Base-by-base conservation (phyloP, 2,113 vertebrate species). In the Mugil cephalus region DNA sequence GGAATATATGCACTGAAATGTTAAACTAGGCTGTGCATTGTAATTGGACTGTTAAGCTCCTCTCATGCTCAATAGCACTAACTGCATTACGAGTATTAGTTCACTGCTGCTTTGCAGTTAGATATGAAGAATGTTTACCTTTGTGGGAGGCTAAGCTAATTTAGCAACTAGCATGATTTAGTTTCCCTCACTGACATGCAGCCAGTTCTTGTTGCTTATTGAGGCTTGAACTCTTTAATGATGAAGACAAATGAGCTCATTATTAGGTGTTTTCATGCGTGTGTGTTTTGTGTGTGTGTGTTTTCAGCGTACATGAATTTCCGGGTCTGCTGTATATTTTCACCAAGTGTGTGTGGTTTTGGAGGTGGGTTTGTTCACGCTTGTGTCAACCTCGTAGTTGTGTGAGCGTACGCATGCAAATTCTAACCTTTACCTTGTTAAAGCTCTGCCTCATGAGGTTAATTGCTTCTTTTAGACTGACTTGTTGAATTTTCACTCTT, bases 241-340 rank as follows among this genome's bases (percentile, higher is more conserved):
- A 91, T 87, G 88, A 85, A 87, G 87, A 89, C 78, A 80, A 89
- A 91, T 67, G 47, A 84, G 73, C 65, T 91, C 79, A 82, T 88
- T 88, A 89, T 79, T 62, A 73, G 77, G 69, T 85, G 68, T 74
- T 67, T 83, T 74, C 38, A 54, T 53, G 52, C 71, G 64, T 10
- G 13, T 30, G 34, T 30, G 52, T 52, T 21, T 17, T 43, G 40
- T 53, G 43, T 35, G 51, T 35, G 9, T 53, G 59, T 70, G 42
- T 42, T 2, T 43, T 8, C 10, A 34, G 61, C 46, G 60, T 45
- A 18, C 38, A 17, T 42, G 58, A 13, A n/a, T 13, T 38, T 34
- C 17, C 7, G 12, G 5, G 54, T 79, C 10, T 13, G 4, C 35
- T 18, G 46, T 56, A 40, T 54, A 38, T 55, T 24, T 19, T 52